These are phyloP conservation scores for Ciconia stormi DNA, from an alignment of 2,113 vertebrate species.

Conservation along the genomic window DNA sequence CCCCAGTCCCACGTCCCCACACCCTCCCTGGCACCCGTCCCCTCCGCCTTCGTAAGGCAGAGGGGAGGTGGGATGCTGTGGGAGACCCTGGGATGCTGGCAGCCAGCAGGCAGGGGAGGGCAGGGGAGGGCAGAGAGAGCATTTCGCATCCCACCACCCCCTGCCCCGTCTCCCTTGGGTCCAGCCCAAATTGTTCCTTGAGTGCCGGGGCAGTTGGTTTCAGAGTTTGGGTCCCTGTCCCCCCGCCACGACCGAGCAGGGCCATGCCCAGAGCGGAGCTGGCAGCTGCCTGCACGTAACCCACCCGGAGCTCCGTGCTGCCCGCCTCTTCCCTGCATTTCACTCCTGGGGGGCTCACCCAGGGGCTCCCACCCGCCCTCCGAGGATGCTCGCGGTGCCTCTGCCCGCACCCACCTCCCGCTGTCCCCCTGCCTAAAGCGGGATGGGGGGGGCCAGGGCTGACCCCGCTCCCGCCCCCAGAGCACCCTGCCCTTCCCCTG, in stretches of 20 bases:
- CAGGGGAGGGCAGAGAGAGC: not conserved
- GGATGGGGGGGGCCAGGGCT: not conserved
- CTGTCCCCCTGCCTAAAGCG: not conserved
- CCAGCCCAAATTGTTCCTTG: not conserved
- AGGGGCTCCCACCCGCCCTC: not conserved
- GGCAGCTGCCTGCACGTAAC: not conserved
- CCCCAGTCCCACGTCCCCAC: not conserved
- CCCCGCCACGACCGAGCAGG: fast-evolving
- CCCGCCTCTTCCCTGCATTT: not conserved
- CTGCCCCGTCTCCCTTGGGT: not conserved
- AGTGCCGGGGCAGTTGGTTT: not conserved
- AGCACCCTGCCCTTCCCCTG: not conserved
- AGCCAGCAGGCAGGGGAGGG: not conserved
- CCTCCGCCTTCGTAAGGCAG: fast-evolving
- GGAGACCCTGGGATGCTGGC: not conserved
- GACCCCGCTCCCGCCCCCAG: not conserved
- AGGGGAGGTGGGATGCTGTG: not conserved
- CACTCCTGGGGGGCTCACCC: not conserved
- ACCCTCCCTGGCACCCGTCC: not conserved
- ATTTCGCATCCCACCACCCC: not conserved
- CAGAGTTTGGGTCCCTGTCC: not conserved
- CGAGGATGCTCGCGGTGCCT: not conserved
- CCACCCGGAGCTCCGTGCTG: not conserved
- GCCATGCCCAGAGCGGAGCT: not conserved
- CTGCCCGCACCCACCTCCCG: fast-evolving